phyloP scores from a whole-genome alignment of 2,797 vertebrate species.

The Myotis pilosus region DNA sequence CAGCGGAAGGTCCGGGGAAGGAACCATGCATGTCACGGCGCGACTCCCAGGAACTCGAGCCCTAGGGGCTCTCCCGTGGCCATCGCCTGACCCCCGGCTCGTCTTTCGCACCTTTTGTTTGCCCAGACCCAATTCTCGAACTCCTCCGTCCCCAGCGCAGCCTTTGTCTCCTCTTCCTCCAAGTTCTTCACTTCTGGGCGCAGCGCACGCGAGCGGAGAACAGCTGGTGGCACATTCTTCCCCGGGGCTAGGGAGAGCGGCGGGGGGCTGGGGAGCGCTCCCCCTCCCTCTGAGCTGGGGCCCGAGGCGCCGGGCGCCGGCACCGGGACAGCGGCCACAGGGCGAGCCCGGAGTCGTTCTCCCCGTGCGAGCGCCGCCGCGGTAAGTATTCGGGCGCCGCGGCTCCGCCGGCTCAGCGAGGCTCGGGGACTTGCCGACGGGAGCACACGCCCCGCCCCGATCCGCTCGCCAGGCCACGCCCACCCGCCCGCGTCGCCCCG shows the following conservation, averaged over 20 bases:
- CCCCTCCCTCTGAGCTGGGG: not conserved
- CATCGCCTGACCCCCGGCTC: conserved; percentile 43
- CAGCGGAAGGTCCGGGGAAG: conserved; percentile 63
- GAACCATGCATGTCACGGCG: conserved; percentile 79
- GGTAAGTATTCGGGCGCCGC: not conserved
- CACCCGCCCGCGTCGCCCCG: not conserved
- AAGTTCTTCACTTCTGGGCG: conserved; percentile 63
- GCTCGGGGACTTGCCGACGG: not conserved
- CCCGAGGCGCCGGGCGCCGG: not conserved
- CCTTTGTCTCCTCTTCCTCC: conserved; percentile 85
- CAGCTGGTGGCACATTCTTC: conserved; percentile 73
- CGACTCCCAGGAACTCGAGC: not conserved
- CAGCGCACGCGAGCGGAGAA: conserved; percentile 30
- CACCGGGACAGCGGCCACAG: not conserved
- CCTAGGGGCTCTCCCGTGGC: conserved; percentile 58
- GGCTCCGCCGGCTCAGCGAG: not conserved
- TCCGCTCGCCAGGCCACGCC: not conserved
- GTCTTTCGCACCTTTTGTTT: conserved; percentile 62
- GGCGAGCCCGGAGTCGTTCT: not conserved
- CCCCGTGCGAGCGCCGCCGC: not conserved
- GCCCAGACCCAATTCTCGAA: conserved; percentile 51
- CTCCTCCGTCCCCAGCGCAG: conserved; percentile 65
- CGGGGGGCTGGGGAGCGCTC: not conserved
- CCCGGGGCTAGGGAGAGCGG: not conserved
- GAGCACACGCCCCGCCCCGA: not conserved